phyloP scores from a whole-genome alignment of 2,113 vertebrate genomes.

The Hemibagrus wyckioides region DNA sequence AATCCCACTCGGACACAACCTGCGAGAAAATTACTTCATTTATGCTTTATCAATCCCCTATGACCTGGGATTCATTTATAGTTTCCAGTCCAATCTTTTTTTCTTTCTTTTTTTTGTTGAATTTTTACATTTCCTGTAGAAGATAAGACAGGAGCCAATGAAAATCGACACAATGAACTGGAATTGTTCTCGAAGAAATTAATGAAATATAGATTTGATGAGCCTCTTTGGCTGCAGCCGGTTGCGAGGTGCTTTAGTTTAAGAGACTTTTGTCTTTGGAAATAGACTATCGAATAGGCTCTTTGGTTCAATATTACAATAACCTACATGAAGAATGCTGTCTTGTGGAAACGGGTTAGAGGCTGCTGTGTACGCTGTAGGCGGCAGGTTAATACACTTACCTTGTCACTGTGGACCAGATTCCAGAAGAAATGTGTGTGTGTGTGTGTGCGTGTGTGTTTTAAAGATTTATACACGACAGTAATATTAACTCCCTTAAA shows the following conservation, averaged over 20 bases:
- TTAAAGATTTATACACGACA: not conserved
- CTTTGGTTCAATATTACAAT: slow-evolving; percentile 34
- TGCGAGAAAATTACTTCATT: slow-evolving; percentile 54
- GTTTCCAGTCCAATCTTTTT: slow-evolving; percentile 41
- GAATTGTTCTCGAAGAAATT: slow-evolving; percentile 34
- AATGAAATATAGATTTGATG: slow-evolving; percentile 52
- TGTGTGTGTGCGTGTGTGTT: not conserved
- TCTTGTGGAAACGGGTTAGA: slow-evolving; percentile 10
- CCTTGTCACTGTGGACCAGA: not conserved
- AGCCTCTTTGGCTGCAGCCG: slow-evolving; percentile 17
- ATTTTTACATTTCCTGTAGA: slow-evolving; percentile 51
- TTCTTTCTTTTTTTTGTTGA: slow-evolving; percentile 37
- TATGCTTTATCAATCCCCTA: slow-evolving; percentile 51
- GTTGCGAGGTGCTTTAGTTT: slow-evolving; percentile 9
- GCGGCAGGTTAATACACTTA: not conserved
- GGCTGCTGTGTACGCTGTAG: not conserved
- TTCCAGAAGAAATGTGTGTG: not conserved
- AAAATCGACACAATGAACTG: slow-evolving; percentile 47
- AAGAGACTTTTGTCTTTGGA: not conserved
- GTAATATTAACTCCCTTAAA: not conserved
- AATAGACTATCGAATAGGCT: slow-evolving; percentile 32
- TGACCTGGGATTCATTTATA: slow-evolving; percentile 50
- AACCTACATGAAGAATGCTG: not conserved
- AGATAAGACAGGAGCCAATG: slow-evolving; percentile 43
- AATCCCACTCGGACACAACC: slow-evolving; percentile 44